A percentile compares a stretch with the other conserved stretches of the same genome.
phyloP scores from a whole-genome alignment of 1,140 invertebrate genomes.

The Dreissena polymorpha region DNA sequence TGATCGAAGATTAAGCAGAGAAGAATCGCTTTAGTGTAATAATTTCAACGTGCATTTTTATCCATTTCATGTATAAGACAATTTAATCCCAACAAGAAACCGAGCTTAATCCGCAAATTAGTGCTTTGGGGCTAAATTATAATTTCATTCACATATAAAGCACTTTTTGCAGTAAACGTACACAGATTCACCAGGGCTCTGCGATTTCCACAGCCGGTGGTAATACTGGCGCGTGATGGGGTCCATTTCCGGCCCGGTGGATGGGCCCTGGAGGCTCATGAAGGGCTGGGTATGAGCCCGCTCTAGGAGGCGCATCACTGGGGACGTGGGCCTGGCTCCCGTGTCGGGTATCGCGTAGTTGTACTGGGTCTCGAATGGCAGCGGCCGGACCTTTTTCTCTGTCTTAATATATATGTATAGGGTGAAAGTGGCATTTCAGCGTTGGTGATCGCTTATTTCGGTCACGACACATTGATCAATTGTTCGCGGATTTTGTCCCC shows the following conservation, averaged over 20 bases:
- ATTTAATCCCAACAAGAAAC: no score
- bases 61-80: no score
- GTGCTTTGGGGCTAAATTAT: no score
- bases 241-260: slow-evolving; percentile 56
- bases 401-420: slow-evolving; percentile 1
- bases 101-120: no score
- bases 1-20: no score
- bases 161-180: no score
- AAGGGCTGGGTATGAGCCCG: slow-evolving; percentile 38
- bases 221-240: slow-evolving; percentile 65
- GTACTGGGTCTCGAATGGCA: slow-evolving; percentile 21
- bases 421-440: background rate
- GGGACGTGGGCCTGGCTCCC: slow-evolving; percentile 32
- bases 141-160: no score
- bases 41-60: no score
- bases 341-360: slow-evolving; percentile 48
- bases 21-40: no score
- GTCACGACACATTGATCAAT: background rate
- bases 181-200: slow-evolving; percentile 16
- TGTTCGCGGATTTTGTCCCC: background rate
- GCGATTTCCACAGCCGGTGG: slow-evolving; percentile 58
- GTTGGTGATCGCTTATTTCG: background rate
- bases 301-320: slow-evolving; percentile 27
- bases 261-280: slow-evolving; percentile 25
- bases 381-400: slow-evolving; percentile 10